phyloP scores from a whole-genome alignment of 1,140 invertebrate genomes.

The Drosophila albomicans region DNA sequence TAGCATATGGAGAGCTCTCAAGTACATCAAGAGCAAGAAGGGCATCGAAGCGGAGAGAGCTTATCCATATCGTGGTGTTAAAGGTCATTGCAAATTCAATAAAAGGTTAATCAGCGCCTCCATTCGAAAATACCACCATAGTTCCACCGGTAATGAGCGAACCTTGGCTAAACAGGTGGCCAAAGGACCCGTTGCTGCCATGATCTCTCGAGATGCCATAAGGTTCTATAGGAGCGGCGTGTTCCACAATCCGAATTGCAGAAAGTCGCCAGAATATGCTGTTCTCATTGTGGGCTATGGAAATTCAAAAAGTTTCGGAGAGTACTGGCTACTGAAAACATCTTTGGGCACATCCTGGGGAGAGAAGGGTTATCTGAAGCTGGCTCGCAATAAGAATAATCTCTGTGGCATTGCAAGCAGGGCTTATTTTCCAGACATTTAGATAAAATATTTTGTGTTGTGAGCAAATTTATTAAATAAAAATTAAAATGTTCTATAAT shows the following conservation, averaged over 20 bases:
- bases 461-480: too few relatives aligned
- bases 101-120: not conserved
- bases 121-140: not conserved
- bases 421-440: slow-evolving; percentile 5
- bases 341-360: slow-evolving; percentile 20
- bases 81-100: not conserved
- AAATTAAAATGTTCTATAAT: too few relatives aligned
- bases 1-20: not conserved
- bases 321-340: slow-evolving; percentile 27
- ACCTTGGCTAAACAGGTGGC: not conserved
- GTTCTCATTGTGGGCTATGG: slow-evolving; percentile 33
- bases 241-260: not conserved
- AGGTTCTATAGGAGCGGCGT: slow-evolving; percentile 8
- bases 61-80: slow-evolving; percentile 12
- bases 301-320: not conserved
- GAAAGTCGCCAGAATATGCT: not conserved
- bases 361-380: slow-evolving; percentile 19
- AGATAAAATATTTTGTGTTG: not conserved
- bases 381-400: slow-evolving; percentile 13
- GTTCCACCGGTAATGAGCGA: not conserved
- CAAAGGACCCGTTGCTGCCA: slow-evolving; percentile 18
- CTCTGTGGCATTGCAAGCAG: slow-evolving; percentile 5
- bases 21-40: slow-evolving; percentile 13
- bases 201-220: slow-evolving; percentile 6
- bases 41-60: slow-evolving; percentile 16